Evolutionary conservation across 2,797 vertebrate genomes (phyloP).

Genomic region (Erethizon dorsatum): DNA sequence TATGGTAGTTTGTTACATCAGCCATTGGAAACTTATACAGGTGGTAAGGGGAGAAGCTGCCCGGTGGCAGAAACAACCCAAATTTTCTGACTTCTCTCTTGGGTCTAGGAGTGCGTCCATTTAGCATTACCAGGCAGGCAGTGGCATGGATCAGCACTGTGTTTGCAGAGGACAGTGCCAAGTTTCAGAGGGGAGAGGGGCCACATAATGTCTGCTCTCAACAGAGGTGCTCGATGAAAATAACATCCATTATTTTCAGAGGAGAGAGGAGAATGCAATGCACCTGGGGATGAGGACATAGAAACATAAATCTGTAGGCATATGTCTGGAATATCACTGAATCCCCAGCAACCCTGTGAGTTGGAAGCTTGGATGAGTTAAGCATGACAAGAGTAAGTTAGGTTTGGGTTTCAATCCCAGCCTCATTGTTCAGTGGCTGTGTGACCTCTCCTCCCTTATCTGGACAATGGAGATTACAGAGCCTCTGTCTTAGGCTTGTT

Average conservation of each 20-base stretch:
- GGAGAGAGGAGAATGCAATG: neutral
- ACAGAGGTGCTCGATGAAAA: neutral
- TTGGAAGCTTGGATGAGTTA: neutral
- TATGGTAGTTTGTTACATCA: neutral
- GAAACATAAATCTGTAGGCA: neutral
- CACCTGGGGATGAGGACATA: neutral
- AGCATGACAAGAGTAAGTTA: rapidly evolving
- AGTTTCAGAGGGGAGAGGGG: neutral
- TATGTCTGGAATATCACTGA: neutral
- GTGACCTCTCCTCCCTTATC: neutral
- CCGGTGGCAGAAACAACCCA: neutral
- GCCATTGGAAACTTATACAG: neutral
- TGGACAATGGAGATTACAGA: slow-evolving; percentile 1
- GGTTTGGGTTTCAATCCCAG: neutral
- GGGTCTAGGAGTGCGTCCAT: neutral
- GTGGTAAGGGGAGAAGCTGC: neutral
- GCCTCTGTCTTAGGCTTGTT: neutral
- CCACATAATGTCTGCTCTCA: rapidly evolving
- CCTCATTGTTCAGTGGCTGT: neutral
- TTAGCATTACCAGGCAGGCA: neutral
- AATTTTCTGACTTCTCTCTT: neutral
- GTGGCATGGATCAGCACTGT: rapidly evolving
- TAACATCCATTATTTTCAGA: neutral
- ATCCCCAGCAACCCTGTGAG: neutral
- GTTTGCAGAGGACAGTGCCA: neutral